Base-by-base conservation (phyloP, 2,797 vertebrate species). In the Amphiprion clarkii region DNA sequence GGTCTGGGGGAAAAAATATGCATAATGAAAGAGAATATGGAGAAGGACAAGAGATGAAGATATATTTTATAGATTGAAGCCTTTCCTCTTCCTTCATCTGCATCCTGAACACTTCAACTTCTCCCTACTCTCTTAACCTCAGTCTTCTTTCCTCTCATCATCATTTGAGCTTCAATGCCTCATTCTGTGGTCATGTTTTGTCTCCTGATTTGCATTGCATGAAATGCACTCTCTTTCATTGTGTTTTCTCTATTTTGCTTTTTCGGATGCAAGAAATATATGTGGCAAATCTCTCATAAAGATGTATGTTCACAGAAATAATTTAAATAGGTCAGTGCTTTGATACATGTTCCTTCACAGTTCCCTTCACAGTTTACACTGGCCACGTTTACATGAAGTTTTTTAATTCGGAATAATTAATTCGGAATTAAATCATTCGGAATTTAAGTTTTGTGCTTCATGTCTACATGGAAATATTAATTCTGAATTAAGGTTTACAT, bases 21-120 rank as follows among this genome's bases (percentile, higher is more conserved):
- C 67, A 71, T 78, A 82, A 80, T 80, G 72, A 84, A 71, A 78
- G 60, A 74, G 48, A 74, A 85, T 67, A 67, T 29, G 65, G 13
- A 65, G 51, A 64, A 27, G 46, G 61, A 56, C 23, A 31, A 59
- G 56, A 85, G 57, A 79, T 75, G 44, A 81, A 74, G 52, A 75
- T 64, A 1, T 64, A 14, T 55, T 79, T 86, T 76, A 70, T 68
- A 84, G 58, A 76, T 63, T 71, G 67, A 71, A 21, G 31, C 56
- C 17, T 58, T 52, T 49, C 33, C 55, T 61, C 42, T 64, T 23
- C 11, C 21, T 33, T 46, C 53, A 31, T 55, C 60, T 65, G 48
- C 55, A 52, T 10, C 40, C 29, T 66, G 51, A 72, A 33, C 36
- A 76, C 69, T 65, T 76, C 59, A 27, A 33, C 6, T 33, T 59